Evolutionary conservation across 2,113 vertebrate species (phyloP), one percentile per base, ranked within the genome.

Genomic region (Myotis davidii): DNA sequence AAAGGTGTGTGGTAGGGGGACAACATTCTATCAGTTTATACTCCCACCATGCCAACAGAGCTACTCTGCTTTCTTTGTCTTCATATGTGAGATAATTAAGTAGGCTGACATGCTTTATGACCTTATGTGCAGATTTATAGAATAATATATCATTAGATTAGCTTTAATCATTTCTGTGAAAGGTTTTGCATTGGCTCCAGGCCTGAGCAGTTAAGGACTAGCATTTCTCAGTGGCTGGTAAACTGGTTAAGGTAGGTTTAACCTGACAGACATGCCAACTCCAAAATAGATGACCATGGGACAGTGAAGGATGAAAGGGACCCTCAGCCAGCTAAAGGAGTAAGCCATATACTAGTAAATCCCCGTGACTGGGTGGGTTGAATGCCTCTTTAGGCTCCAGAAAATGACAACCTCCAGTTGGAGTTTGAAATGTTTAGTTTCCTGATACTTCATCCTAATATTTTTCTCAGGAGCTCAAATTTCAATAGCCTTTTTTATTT

Each of bases 381-480:
- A 42, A 69, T 13, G 6, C 37, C 70, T 50, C 20, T 42, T 52
- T 12, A 64, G 16, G 14, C 0, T 54, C 61, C 14, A 2, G 2
- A 12, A 25, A 81, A 83, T 52, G 45, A 23, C 14, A 7, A 73
- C 64, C 12, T 59, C 20, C 23, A 52, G 39, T 3, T 45, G 39
- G 39, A 59, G 10, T 72, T 87, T 78, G 45, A 89, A 82, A 82
- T 56, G 16, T 27, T 90, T 91, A 42, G 27, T 91, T 91, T 95
- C 37, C 23, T 70, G 21, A 45, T 69, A n/a, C 16, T 84, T 74
- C n/a, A 37, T 29, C 32, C 34, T 37, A 65, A 50, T 64, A 72
- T 39, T 61, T 74, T 5, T 21, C 12, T 0, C 13, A 76, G 86
- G 23, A 70, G 13, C 20, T 84, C 34, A 25, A 16, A 59, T 45